phyloP scores from a whole-genome alignment of 2,888 invertebrate genomes.

The Steinernema scapterisci region DNA sequence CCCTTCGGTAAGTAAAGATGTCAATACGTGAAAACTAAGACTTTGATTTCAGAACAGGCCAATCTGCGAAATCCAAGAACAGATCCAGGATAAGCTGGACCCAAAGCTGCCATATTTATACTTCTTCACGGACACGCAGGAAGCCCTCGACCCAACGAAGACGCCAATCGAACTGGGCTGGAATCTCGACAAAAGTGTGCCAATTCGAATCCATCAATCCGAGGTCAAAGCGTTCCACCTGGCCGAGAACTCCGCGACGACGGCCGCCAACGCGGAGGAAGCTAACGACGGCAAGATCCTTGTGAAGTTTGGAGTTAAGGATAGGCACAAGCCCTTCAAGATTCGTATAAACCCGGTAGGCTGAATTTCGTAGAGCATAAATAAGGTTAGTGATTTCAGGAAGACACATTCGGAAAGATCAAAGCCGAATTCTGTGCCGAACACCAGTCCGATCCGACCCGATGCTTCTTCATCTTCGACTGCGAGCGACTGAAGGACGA shows the following conservation, averaged over 20 bases:
- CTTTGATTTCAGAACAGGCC: too few relatives aligned
- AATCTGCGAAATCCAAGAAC: neutral
- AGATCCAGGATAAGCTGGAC: constrained; percentile 6
- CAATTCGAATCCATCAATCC: neutral
- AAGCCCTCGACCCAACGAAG: neutral
- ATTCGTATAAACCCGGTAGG: neutral
- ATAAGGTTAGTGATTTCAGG: neutral
- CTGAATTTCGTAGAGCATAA: neutral
- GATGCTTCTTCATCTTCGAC: constrained; percentile 21
- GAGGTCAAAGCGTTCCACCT: neutral
- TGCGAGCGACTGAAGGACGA: neutral
- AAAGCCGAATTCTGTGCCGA: constrained; percentile 11
- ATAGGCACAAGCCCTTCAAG: constrained; percentile 10
- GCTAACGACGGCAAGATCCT: neutral
- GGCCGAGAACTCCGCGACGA: constrained; percentile 17
- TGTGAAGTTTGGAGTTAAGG: constrained; percentile 1
- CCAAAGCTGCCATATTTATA: neutral
- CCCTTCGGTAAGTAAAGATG: neutral
- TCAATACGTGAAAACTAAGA: too few relatives aligned
- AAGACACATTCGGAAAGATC: constrained; percentile 6
- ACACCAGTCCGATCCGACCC: neutral
- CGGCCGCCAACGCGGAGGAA: neutral
- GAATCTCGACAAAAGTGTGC: neutral
- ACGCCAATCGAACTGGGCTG: constrained; percentile 1
- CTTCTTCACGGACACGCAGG: neutral